Percentiles rank a stretch among this genome's conserved stretches.
Conservation (phyloP, 2,113 vertebrate genomes). For the Chamaea fasciata region DNA sequence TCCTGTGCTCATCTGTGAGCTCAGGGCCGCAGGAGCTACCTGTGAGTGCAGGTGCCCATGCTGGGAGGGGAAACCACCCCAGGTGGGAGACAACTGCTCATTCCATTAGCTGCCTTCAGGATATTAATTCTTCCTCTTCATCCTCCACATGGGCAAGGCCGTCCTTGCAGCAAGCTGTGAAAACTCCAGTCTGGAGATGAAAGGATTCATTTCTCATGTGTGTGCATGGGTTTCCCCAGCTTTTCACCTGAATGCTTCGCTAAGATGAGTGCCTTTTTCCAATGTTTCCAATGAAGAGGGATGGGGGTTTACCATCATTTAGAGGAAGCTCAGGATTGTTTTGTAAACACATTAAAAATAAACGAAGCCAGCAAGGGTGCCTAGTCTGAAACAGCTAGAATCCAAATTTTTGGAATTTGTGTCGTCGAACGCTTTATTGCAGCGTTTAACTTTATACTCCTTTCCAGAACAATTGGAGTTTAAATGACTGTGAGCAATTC, state of each 20-base stretch:
- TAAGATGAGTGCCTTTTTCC: neutral
- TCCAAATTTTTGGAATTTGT: neutral
- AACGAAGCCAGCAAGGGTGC: neutral
- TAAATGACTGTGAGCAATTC: neutral
- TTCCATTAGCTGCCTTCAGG: neutral
- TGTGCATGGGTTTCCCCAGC: neutral
- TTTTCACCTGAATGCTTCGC: neutral
- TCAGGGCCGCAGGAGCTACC: neutral
- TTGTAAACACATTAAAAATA: neutral
- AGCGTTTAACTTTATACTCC: neutral
- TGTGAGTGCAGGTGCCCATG: fast-evolving
- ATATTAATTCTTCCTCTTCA: neutral
- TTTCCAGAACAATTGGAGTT: neutral
- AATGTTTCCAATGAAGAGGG: neutral
- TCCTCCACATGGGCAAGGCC: neutral
- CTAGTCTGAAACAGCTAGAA: neutral
- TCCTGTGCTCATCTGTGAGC: neutral
- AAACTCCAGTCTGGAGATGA: neutral
- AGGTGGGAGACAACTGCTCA: neutral
- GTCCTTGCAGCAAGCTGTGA: neutral
- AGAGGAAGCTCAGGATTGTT: neutral
- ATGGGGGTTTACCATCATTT: neutral
- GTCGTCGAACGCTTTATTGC: neutral
- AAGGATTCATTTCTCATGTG: neutral
- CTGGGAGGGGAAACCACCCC: neutral